Conservation (phyloP, 2,113 vertebrate genomes). For the Micromys minutus region DNA sequence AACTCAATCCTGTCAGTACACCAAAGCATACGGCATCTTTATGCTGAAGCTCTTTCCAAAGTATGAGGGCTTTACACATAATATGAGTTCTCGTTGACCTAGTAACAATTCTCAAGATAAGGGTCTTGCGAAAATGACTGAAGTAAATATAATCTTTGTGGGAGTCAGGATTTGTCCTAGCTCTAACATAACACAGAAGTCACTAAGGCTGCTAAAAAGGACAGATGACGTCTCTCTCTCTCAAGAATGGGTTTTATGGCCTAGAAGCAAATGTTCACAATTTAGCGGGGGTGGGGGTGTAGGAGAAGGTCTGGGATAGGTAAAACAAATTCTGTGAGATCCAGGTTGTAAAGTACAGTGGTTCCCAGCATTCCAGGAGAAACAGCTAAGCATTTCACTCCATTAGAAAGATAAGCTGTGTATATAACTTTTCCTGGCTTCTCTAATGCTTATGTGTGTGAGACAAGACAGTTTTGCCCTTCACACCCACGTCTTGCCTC, state of each 20-base stretch:
- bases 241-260: too few species aligned
- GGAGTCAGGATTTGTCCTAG: neutral
- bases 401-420: neutral
- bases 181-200: neutral
- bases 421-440: neutral
- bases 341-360: neutral
- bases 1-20: neutral
- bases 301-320: too few species aligned
- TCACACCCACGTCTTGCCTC: neutral
- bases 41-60: neutral
- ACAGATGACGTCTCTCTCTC: too few species aligned
- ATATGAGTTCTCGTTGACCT: neutral
- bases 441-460: neutral
- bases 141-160: neutral
- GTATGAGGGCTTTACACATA: neutral
- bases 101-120: neutral
- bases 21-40: neutral
- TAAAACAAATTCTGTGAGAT: too few species aligned
- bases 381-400: neutral
- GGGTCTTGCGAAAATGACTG: neutral
- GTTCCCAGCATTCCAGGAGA: neutral
- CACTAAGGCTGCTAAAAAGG: too few species aligned
- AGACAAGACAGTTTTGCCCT: neutral
- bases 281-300: too few species aligned
- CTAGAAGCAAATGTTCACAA: too few species aligned